Base-by-base conservation (phyloP, 2,888 invertebrate species). In the Nemotelus nigrinus region DNA sequence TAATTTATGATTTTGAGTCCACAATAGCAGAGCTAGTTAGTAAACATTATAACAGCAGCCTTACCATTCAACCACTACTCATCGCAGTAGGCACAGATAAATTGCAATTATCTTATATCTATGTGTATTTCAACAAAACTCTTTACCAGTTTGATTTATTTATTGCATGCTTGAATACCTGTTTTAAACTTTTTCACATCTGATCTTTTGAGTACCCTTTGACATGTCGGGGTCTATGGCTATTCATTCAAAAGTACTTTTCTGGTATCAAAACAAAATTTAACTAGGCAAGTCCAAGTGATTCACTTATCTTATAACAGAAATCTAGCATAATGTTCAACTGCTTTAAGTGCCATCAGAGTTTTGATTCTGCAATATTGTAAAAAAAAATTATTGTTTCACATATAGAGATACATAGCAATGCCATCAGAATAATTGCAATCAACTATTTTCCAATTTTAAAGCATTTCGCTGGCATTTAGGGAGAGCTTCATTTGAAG, bases 61-160 rank as follows among this genome's bases (percentile, higher is more conserved):
- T 81, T 6, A 80, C 80, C 43, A 78, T 81, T 57, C 80, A 81
- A 72, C 80, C 81, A 44, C 78, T 80, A 58, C 71, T 81, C 43
- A 79, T 81, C 58, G 79, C 77, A 55, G 80, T 79, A 48, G 80
- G 80, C 50, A 43, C 63, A 50, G 76, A 76, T 55, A 76, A 77
- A 53, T 25, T 43, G 4, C 57, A 77, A 55, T 45, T 79, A 39
- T 79, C 57, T 72, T 39, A 44, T 45, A 80, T 79, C 78, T 79
- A 68, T 48, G 64, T 81, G 10, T 80, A 80, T 77, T 80, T 81
- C 63, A 76, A 81, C 63, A 78, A 74, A 76, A 79, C 43, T n/a
- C n/a, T 80, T 6, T 79, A 77, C 58, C 76, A 79, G 72, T 75
- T 77, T 57, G 43, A 76, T 10, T 78, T 72, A 8, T 78, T 76